These are phyloP conservation scores for Sinocyclocheilus rhinocerous DNA, from an alignment of 2,113 vertebrate genomes.

Conservation along the genomic window DNA sequence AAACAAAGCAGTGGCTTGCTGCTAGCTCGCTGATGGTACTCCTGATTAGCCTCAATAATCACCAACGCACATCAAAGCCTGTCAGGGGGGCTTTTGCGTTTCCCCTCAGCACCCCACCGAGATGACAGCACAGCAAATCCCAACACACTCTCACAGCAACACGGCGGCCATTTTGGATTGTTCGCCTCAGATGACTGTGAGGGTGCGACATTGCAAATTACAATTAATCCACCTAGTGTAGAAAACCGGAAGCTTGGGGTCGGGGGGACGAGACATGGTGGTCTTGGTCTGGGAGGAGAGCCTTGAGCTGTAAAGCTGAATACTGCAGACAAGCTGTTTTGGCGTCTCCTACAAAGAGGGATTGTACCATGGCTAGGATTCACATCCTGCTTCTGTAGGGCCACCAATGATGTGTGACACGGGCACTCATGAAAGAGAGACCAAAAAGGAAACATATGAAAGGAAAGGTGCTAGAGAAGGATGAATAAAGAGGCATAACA, in stretches of 20 bases:
- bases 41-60: conserved; percentile 38
- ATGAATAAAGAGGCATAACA: conserved; percentile 1
- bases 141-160: not conserved
- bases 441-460: conserved; percentile 3
- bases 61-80: conserved; percentile 1
- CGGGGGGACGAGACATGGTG: not conserved
- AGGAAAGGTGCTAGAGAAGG: conserved; percentile 15
- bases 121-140: not conserved
- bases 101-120: not conserved
- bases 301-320: conserved; percentile 19
- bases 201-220: not conserved
- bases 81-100: not conserved
- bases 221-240: conserved; percentile 14
- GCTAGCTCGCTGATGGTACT: conserved; percentile 19
- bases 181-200: conserved; percentile 3
- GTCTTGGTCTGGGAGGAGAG: not conserved
- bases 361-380: conserved; percentile 7
- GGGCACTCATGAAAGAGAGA: not conserved
- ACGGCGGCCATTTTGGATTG: conserved; percentile 10
- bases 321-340: conserved; percentile 13
- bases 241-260: not conserved
- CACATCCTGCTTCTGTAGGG: not conserved
- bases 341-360: conserved; percentile 7
- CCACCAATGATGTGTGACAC: conserved; percentile 19
- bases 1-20: conserved; percentile 30